A percentile compares a stretch with the other conserved stretches of the same genome.
These are phyloP conservation scores for Orcinus orca DNA, from an alignment of 2,113 vertebrate genomes.

Conservation along the genomic window DNA sequence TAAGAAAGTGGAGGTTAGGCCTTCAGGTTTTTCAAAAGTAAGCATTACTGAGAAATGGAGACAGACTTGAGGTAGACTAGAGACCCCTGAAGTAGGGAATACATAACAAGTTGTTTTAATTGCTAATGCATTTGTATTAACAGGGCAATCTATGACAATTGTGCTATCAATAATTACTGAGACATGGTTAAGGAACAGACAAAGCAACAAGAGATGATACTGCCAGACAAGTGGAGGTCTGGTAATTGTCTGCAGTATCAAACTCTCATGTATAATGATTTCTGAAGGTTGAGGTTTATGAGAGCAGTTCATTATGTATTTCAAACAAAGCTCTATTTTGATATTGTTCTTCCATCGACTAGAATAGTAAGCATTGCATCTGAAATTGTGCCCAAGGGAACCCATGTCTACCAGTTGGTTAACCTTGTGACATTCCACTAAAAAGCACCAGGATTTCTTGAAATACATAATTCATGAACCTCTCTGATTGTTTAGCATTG, in stretches of 20 bases:
- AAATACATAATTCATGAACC: constrained; percentile 96
- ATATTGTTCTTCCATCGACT: constrained; percentile 82
- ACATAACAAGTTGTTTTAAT: constrained; percentile 68
- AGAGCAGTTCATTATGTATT: constrained; percentile 84
- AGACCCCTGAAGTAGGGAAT: constrained; percentile 65
- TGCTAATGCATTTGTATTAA: constrained; percentile 79
- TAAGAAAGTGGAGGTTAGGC: background rate
- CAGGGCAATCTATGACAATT: constrained; percentile 72
- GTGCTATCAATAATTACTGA: constrained; percentile 81
- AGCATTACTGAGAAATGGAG: constrained; percentile 42
- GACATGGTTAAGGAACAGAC: constrained; percentile 71
- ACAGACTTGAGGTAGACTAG: constrained; percentile 10
- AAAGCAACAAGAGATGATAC: constrained; percentile 38
- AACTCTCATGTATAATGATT: constrained; percentile 83
- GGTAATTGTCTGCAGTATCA: constrained; percentile 82
- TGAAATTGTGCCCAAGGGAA: constrained; percentile 90
- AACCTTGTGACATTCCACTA: constrained; percentile 92
- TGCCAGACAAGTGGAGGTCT: constrained; percentile 74
- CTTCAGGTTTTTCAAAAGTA: constrained; percentile 52
- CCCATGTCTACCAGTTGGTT: constrained; percentile 90
- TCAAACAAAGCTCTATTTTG: constrained; percentile 85
- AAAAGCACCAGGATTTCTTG: constrained; percentile 86
- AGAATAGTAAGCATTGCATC: constrained; percentile 82
- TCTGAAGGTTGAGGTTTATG: constrained; percentile 86
- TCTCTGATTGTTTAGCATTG: constrained; percentile 93